Evolutionary conservation across 2,888 invertebrate species (phyloP), one percentile per base, ranked within the genome.

Genomic region (Polydrusus pterygomalis): DNA sequence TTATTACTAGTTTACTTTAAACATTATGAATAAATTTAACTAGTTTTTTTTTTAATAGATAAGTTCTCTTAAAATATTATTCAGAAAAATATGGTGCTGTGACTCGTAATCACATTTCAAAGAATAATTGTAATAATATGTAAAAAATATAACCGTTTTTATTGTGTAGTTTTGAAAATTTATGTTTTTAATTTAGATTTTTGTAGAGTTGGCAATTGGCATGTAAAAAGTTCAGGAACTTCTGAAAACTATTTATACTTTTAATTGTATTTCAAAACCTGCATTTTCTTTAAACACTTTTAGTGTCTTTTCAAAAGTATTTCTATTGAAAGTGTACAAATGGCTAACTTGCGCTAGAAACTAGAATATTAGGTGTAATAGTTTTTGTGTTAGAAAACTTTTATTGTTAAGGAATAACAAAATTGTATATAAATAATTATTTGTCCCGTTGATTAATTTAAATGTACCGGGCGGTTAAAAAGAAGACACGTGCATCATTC

Each of bases 201-300:
- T 81, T 75, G 83, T 83, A 84, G 84, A 80, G 77, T 83, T 82
- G 83, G 83, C 83, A 78, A 81, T 83, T 82, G 81, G 83, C 82
- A 83, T 83, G 83, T 70, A 70, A 73, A 73, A 71, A 69, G 70
- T 70, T 74, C 69, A 63, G 51, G 72, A 70, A 75, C 70, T 77
- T 71, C 64, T 70, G 47, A 56, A 54, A 65, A 47, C 54, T 70
- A 68, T 40, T 73, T 15, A 18, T 58, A 70, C 60, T 70, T 17
- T 68, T 73, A 51, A 70, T 70, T 60, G 70, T 73, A 67, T 56
- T 71, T 67, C 49, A 62, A 63, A 67, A 75, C 75, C 75, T 78
- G 75, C 75, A 78, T 78, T 72, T 54, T 77, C 56, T 70, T 70
- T 70, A 51, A 40, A 67, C 70, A 74, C 74, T 77, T 77, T 69